phyloP scores from a whole-genome alignment of 2,113 vertebrate genomes.

The Tricholaema leucomelas region DNA sequence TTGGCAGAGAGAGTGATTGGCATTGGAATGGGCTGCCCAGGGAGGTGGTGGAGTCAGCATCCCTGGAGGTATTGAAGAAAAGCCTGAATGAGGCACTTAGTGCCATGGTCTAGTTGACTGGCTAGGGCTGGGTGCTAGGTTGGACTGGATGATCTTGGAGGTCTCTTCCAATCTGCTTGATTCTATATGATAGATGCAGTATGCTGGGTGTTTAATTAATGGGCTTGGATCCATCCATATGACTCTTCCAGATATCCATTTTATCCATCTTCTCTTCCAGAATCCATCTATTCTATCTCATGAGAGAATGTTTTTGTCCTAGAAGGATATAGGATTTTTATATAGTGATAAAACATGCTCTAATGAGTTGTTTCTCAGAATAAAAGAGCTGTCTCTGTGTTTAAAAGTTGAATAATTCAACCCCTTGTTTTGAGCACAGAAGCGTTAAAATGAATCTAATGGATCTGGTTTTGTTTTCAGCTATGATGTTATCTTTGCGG shows the following conservation, averaged over 20 bases:
- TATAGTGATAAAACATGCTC: too few species aligned
- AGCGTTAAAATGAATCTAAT: background rate
- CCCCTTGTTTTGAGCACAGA: background rate
- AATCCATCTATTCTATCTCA: too few species aligned
- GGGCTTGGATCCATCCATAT: background rate
- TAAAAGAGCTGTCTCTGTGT: background rate
- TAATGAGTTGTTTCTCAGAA: background rate
- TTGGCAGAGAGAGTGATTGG: too few species aligned
- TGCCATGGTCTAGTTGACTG: too few species aligned
- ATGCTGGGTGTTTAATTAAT: background rate
- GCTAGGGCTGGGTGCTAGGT: too few species aligned
- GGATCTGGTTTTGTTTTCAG: conserved; percentile 66
- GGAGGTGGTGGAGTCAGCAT: too few species aligned
- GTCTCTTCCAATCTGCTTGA: too few species aligned
- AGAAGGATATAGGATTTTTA: background rate
- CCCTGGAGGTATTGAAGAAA: too few species aligned
- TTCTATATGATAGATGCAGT: background rate
- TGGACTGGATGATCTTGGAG: too few species aligned
- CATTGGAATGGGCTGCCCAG: too few species aligned
- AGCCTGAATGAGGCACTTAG: too few species aligned
- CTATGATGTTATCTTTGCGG: conserved; percentile 94
- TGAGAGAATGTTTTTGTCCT: too few species aligned
- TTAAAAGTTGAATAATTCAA: background rate
- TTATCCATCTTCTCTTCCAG: background rate
- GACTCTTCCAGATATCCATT: background rate